Evolutionary conservation across 2,797 vertebrate species (phyloP).

Genomic region (Lates japonicus): DNA sequence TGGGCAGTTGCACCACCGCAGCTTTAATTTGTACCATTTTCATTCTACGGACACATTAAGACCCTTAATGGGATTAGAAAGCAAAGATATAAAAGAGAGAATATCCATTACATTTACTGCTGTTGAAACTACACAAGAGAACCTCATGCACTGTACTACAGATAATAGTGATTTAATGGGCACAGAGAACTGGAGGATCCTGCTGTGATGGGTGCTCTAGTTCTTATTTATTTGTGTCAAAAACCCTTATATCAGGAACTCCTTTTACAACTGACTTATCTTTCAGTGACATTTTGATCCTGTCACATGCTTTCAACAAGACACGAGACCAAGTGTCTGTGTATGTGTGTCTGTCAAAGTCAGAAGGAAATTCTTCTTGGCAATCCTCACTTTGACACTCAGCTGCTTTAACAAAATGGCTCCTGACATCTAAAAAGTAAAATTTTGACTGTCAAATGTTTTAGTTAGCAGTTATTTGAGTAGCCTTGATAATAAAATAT

Average conservation of each 20-base stretch:
- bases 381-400: conserved; percentile 1
- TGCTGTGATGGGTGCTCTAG: conserved; percentile 1
- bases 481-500: neutral
- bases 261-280: neutral
- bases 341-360: conserved; percentile 5
- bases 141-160: neutral
- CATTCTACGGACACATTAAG: neutral
- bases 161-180: neutral
- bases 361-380: neutral
- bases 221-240: neutral
- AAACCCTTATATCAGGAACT: neutral
- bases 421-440: conserved; percentile 10
- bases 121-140: neutral
- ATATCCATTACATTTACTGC: neutral
- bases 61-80: neutral
- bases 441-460: neutral
- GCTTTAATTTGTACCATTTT: neutral
- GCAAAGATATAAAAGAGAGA: neutral
- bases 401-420: neutral
- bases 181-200: neutral
- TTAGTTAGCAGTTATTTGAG: neutral
- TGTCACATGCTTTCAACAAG: conserved; percentile 13
- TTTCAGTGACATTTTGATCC: neutral
- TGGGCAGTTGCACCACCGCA: too few species aligned
- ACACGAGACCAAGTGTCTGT: conserved; percentile 1